Evolutionary conservation across 2,797 vertebrate species (phyloP).

Genomic region (Syndactyla subalaris): DNA sequence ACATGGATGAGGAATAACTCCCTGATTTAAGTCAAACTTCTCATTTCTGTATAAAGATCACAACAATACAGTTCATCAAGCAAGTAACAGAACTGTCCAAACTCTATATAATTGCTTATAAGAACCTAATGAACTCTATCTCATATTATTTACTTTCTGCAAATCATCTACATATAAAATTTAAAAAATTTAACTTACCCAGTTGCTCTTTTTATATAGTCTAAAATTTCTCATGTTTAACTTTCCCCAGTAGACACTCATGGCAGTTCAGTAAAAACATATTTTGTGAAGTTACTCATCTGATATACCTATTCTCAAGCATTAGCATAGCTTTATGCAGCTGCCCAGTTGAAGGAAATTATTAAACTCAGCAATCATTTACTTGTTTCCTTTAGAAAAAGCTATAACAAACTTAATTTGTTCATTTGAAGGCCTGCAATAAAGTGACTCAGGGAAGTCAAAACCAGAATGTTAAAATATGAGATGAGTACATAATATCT

Average conservation of each 20-base stretch:
- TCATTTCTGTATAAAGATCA: slow-evolving; percentile 43
- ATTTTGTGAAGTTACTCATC: neutral
- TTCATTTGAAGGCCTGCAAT: slow-evolving; percentile 6
- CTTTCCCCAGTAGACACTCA: neutral
- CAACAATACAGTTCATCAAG: slow-evolving; percentile 45
- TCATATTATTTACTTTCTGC: slow-evolving; percentile 1
- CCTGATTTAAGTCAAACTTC: slow-evolving; percentile 57
- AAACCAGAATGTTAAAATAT: neutral
- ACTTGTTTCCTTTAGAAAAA: slow-evolving; percentile 6
- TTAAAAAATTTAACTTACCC: neutral
- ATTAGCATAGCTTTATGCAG: neutral
- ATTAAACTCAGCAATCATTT: neutral
- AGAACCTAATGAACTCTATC: slow-evolving; percentile 1
- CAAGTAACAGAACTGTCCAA: slow-evolving; percentile 8
- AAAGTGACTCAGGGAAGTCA: neutral
- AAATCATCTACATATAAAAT: neutral
- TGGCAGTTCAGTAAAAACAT: slow-evolving; percentile 3
- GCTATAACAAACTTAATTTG: neutral
- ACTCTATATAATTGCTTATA: neutral
- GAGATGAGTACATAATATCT: neutral
- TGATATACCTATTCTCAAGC: neutral
- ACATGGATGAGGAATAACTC: slow-evolving; percentile 36
- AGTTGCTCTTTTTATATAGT: neutral
- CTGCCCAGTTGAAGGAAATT: slow-evolving; percentile 2
- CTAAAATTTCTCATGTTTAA: neutral